These are phyloP conservation scores for Holacanthella duospinosa DNA, from an alignment of 2,888 invertebrate species.

Conservation along the genomic window DNA sequence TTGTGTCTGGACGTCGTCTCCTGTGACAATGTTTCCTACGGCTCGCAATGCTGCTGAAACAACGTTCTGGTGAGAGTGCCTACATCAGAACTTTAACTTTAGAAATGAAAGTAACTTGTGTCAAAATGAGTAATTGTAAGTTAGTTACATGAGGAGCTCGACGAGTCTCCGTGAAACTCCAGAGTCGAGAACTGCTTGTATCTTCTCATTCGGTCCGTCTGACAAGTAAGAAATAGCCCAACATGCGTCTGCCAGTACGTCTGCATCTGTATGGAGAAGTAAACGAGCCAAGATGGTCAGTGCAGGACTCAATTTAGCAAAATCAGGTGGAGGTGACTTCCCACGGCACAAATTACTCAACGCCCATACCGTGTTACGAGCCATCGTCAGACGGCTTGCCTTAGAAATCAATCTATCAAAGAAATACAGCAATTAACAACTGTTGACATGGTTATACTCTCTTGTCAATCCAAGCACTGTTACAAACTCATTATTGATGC, in stretches of 20 bases:
- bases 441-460: no score
- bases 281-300: conserved; percentile 78
- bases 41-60: conserved; percentile 86
- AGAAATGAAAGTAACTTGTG: neutral
- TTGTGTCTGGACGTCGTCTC: conserved; percentile 92
- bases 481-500: no score
- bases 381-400: conserved; percentile 72
- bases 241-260: conserved; percentile 86
- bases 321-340: conserved; percentile 90
- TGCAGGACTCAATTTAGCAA: conserved; percentile 66
- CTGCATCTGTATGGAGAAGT: conserved; percentile 74
- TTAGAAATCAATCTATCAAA: conserved; percentile 65
- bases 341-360: conserved; percentile 94
- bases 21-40: conserved; percentile 84
- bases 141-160: conserved; percentile 53
- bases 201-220: conserved; percentile 94
- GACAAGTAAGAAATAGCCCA: conserved; percentile 95
- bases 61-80: conserved; percentile 71
- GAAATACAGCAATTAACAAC: no score
- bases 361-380: conserved; percentile 95
- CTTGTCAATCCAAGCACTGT: no score
- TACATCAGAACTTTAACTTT: conserved; percentile 40
- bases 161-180: conserved; percentile 77
- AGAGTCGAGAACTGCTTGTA: conserved; percentile 91
- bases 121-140: no score